Base-by-base conservation (phyloP, 2,888 invertebrate species). In the Orthonevra nobilis region DNA sequence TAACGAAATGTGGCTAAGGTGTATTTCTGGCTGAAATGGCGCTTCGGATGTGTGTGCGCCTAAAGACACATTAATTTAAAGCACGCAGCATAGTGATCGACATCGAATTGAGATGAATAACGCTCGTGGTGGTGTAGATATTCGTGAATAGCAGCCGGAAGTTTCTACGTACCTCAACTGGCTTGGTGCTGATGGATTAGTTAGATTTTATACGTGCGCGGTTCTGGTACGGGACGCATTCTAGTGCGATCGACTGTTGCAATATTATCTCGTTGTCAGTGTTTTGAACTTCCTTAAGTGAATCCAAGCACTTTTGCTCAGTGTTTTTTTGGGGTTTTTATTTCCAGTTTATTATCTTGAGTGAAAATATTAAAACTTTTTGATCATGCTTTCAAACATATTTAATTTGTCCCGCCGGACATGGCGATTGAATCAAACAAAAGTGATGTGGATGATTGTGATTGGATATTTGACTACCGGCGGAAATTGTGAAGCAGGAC, bases 121-220 rank as follows among this genome's bases (percentile, higher is more conserved):
- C 20, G 19, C 38, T 38, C 5, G 46, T 23, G 48, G 44, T n/a
- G 26, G 26, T 7, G 48, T 48, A 26, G 15, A 44, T 46, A 40
- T 68, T 42, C 40, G 42, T 75, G 36, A 50, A 69, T 77, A 72
- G 72, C 58, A 66, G 72, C 66, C 79, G 79, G 79, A 79, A 79
- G 60, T 48, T 66, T 66, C 60, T 72, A 10, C 17, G 15, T 56
- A 56, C 20, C 23, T 72, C 56, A 52, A 17, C 30, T 61, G 36
- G 50, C 44, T 19, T 15, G 23, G 9, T 17, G 26, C 36, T 46
- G 77, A 70, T 77, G 70, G 70, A 64, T 75, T 63, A 75, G 70
- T 77, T 70, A 70, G 77, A 77, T 70, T 77, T 38, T 28, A 64
- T 64, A 70, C 63, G 56, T 64, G 44, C 58, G 50, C 38, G 36